These are phyloP conservation scores for Lordiphosa mommai DNA, from an alignment of 1,140 invertebrate genomes.

Conservation along the genomic window DNA sequence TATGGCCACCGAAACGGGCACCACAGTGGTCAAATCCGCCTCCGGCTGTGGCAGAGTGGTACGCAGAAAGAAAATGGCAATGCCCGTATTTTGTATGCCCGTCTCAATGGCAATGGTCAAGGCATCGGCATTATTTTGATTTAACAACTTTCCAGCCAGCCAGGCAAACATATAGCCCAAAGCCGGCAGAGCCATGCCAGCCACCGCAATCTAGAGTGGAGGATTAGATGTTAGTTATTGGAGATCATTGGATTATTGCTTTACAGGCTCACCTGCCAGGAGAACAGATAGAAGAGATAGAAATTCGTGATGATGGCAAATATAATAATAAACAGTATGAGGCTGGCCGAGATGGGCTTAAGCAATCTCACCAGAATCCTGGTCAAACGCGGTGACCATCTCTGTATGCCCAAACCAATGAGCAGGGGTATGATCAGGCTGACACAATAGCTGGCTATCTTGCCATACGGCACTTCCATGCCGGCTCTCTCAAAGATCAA, in stretches of 20 bases:
- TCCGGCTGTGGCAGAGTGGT: slow-evolving; percentile 85
- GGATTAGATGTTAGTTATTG: background rate
- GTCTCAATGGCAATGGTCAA: slow-evolving; percentile 95
- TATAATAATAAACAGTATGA: slow-evolving; percentile 94
- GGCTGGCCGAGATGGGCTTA: slow-evolving; percentile 90
- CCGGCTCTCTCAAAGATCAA: slow-evolving; percentile 87
- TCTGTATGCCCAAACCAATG: slow-evolving; percentile 89
- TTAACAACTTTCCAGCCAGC: slow-evolving; percentile 82
- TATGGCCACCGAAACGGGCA: slow-evolving; percentile 93
- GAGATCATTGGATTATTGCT: background rate
- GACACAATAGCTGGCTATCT: slow-evolving; percentile 88
- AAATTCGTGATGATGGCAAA: slow-evolving; percentile 95
- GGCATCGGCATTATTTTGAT: slow-evolving; percentile 84
- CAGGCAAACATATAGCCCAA: slow-evolving; percentile 91
- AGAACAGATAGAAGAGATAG: slow-evolving; percentile 94
- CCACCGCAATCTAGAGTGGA: slow-evolving; percentile 86
- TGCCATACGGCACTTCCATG: slow-evolving; percentile 89
- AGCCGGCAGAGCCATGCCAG: slow-evolving; percentile 92
- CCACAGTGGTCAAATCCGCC: slow-evolving; percentile 91
- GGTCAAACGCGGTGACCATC: slow-evolving; percentile 84
- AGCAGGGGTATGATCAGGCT: slow-evolving; percentile 90
- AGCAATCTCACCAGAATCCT: slow-evolving; percentile 88
- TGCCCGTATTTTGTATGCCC: slow-evolving; percentile 96
- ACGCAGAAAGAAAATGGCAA: slow-evolving; percentile 90
- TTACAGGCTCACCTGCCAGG: slow-evolving; percentile 88